Base-by-base conservation (phyloP, 2,113 vertebrate species). In the Hydrolagus affinis region DNA sequence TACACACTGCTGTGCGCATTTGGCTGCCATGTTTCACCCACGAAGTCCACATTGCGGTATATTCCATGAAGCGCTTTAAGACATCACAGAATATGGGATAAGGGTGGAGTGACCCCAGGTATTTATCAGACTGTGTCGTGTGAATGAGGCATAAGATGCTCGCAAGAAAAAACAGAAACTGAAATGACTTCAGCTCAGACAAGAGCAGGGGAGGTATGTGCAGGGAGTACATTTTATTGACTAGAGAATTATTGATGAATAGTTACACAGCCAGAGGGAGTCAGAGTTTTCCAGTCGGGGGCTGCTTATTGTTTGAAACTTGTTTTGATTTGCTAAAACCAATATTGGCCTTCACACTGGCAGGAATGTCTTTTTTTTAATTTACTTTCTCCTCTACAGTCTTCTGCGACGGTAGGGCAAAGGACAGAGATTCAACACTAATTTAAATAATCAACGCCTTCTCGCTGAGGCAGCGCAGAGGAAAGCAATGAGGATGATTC, bases 251-350 rank as follows among this genome's bases (percentile, higher is more conserved):
- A 83, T 4, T 21, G 78, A 83, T 10, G 9, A 32, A 28, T 64
- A 68, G 25, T 68, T 83, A 32, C 19, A 83, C 32, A 66, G 60
- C 21, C 23, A 11, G 28, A 68, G 78, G 78, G 78, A 83, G 78
- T 83, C 60, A 68, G 62, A 62, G 66, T 83, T 25, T 21, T 83
- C 60, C 19, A 30, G 62, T 83, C 25, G 21, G 2, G 8, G 17
- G 78, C 64, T 44, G 60, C 14, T 68, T 66, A 23, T 28, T 30
- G 62, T 64, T 83, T 68, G 62, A 17, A 83, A 83, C 32, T 68
- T 83, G 25, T 28, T 28, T 62, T 62, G 56, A 12, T 64, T 64
- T 60, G 75, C 23, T 78, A n/a, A 28, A 15, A 80, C 25, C 25
- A 80, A 64, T 64, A 80, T 64, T 64, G 60, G 62, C 76, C 14